Evolutionary conservation across 2,113 vertebrate genomes (phyloP).

Genomic region (Stictonetta naevosa): DNA sequence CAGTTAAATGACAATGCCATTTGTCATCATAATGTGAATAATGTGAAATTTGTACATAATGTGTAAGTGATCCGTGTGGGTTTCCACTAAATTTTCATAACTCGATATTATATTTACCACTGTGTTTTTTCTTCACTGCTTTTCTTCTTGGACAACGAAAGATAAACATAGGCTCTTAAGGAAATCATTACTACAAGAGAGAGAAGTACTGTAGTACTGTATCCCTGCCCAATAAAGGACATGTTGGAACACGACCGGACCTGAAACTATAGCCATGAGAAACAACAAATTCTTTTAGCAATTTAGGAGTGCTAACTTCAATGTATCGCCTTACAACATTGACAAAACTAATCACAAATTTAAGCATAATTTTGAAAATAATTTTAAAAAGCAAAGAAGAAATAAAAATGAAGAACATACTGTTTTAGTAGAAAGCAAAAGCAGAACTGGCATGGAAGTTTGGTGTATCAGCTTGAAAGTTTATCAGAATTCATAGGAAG

Average conservation of each 20-base stretch:
- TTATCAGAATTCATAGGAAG: not conserved
- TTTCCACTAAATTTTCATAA: not conserved
- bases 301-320: not conserved
- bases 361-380: not conserved
- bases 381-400: not conserved
- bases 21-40: not conserved
- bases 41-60: not conserved
- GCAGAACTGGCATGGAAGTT: not conserved
- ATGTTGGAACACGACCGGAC: not conserved
- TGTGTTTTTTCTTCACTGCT: not conserved
- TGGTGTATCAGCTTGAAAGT: not conserved
- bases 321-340: not conserved
- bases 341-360: not conserved
- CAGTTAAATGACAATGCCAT: not conserved
- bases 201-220: not conserved
- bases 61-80: not conserved
- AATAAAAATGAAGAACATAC: not conserved
- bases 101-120: not conserved
- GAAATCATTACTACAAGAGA: not conserved
- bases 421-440: not conserved
- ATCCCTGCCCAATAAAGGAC: not conserved
- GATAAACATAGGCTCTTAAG: not conserved
- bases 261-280: not conserved
- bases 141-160: not conserved
- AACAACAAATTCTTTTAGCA: not conserved